Evolutionary conservation across 2,113 vertebrate genomes (phyloP).

Genomic region (Micronisus gabar): DNA sequence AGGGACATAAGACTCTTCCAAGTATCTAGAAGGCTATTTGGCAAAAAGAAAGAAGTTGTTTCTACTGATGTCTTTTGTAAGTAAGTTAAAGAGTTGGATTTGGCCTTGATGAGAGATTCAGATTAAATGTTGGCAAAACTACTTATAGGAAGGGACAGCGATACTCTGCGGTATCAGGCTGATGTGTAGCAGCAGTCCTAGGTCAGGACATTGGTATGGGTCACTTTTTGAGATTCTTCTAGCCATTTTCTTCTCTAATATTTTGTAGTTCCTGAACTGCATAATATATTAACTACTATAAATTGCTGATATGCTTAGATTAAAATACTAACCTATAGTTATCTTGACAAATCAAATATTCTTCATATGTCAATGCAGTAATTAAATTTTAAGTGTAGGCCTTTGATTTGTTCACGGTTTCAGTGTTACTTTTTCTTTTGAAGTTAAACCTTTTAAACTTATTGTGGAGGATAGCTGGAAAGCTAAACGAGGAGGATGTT

Average conservation of each 20-base stretch:
- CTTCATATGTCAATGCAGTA: neutral
- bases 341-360: neutral
- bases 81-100: neutral
- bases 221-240: neutral
- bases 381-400: neutral
- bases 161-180: neutral
- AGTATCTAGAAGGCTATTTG: neutral
- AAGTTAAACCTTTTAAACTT: neutral
- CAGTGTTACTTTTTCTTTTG: neutral
- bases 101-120: neutral
- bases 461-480: neutral
- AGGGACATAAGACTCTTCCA: neutral
- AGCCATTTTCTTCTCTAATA: neutral
- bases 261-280: neutral
- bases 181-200: neutral
- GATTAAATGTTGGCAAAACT: neutral
- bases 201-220: too few species aligned
- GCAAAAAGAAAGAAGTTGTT: neutral
- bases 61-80: neutral
- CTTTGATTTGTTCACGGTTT: neutral
- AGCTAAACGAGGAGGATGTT: neutral
- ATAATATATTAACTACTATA: neutral
- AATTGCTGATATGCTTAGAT: neutral
- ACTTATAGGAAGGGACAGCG: neutral
- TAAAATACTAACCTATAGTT: neutral